Evolutionary conservation across 2,888 invertebrate genomes (phyloP).

Genomic region (Andrena bicolor): DNA sequence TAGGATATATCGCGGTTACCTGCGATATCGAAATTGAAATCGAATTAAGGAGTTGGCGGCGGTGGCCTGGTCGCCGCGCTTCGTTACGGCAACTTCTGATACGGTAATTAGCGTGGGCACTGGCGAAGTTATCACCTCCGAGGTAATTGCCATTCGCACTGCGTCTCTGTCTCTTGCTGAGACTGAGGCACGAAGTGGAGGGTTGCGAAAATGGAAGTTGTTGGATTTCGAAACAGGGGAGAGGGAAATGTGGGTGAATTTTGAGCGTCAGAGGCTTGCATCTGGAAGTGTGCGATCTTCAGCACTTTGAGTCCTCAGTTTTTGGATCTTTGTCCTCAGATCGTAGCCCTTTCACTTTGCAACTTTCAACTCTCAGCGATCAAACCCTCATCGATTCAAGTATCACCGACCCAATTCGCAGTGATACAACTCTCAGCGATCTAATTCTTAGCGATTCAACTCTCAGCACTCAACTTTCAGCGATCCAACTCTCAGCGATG

Average conservation of each 20-base stretch:
- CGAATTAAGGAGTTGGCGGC: constrained; percentile 56
- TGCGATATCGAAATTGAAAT: constrained; percentile 64
- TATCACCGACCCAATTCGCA: too few relatives aligned
- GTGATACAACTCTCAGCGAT: too few relatives aligned
- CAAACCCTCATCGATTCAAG: too few relatives aligned
- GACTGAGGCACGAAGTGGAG: background rate
- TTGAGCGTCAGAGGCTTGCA: too few relatives aligned
- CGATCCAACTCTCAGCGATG: too few relatives aligned
- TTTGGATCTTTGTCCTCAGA: background rate
- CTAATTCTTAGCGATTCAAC: too few relatives aligned
- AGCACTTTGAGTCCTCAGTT: background rate
- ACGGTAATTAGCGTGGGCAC: constrained; percentile 61
- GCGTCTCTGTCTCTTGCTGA: background rate
- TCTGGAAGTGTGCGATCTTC: background rate
- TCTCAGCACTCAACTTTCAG: too few relatives aligned
- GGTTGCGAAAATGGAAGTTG: background rate
- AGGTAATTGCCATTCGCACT: constrained; percentile 34
- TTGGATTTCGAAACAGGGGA: background rate
- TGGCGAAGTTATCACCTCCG: constrained; percentile 42
- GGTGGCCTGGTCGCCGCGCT: constrained; percentile 32
- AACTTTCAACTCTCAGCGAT: too few relatives aligned
- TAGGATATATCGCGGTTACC: constrained; percentile 43
- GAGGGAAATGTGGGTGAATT: too few relatives aligned
- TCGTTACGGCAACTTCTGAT: constrained; percentile 56
- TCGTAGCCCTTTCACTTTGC: too few relatives aligned